Conservation (phyloP, 2,797 vertebrate genomes). For the Bothrops alternatus region DNA sequence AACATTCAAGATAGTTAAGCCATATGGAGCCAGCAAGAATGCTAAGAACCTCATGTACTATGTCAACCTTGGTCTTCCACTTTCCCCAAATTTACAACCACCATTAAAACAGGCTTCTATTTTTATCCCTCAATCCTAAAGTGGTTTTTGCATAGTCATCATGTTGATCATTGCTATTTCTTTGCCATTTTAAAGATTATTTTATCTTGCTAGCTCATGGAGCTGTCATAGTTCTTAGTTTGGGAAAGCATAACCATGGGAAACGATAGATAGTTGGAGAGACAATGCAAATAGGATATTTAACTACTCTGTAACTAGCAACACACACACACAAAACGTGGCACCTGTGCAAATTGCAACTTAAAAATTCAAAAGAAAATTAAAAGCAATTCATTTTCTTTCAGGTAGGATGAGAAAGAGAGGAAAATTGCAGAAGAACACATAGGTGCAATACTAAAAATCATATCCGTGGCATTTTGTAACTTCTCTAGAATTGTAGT, state of each 20-base stretch:
- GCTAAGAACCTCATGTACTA: background rate
- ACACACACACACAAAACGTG: background rate
- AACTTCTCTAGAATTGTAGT: slow-evolving; percentile 3
- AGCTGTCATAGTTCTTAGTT: background rate
- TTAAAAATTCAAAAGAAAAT: background rate
- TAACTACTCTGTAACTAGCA: background rate
- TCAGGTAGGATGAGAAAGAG: background rate
- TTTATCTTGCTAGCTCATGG: background rate
- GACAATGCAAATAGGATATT: background rate
- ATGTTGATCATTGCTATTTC: background rate
- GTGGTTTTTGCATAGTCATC: background rate
- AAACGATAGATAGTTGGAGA: background rate
- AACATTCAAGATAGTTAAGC: background rate
- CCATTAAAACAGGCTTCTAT: background rate
- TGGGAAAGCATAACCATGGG: background rate
- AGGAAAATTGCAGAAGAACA: background rate
- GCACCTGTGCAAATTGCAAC: background rate
- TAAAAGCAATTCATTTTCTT: background rate
- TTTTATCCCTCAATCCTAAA: background rate
- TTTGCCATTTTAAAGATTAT: background rate
- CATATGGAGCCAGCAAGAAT: background rate
- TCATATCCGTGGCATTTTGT: background rate
- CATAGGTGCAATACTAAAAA: background rate
- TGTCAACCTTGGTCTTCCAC: background rate
- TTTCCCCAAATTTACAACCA: background rate